Percentiles rank a stretch among this genome's conserved stretches.
These are phyloP conservation scores for Amblyjoppa proteus DNA, from an alignment of 2,888 invertebrate genomes.

Conservation along the genomic window DNA sequence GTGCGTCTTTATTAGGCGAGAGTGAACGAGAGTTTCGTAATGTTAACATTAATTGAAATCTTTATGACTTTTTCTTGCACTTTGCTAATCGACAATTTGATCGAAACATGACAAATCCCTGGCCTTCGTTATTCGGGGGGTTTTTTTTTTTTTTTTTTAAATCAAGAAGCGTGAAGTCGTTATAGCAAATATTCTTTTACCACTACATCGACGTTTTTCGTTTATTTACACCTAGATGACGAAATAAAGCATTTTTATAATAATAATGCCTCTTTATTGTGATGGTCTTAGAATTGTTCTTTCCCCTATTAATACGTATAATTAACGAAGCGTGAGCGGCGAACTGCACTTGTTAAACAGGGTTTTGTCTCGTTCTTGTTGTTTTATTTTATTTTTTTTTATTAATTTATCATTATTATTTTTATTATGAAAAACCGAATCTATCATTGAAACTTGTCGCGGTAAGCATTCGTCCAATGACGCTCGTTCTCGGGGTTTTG, in stretches of 20 bases:
- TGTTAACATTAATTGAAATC: constrained; percentile 43
- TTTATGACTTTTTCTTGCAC: not conserved
- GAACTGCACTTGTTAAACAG: constrained; percentile 41
- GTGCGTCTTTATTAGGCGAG: constrained; percentile 48
- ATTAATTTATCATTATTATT: not conserved
- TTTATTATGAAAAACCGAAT: constrained; percentile 48
- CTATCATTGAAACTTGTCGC: constrained; percentile 35
- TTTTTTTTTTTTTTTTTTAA: not conserved
- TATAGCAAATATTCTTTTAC: constrained; percentile 12
- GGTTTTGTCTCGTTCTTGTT: constrained; percentile 29
- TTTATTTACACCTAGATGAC: constrained; percentile 69
- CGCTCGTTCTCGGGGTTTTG: constrained; percentile 6
- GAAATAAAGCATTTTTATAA: constrained; percentile 60
- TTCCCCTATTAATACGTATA: constrained; percentile 25
- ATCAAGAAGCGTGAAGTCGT: constrained; percentile 21
- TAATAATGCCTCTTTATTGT: constrained; percentile 67
- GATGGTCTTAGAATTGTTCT: constrained; percentile 54
- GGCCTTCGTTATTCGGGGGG: not conserved
- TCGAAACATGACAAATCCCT: not conserved
- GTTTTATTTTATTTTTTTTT: constrained; percentile 1
- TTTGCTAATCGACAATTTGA: not conserved
- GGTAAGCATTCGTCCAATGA: constrained; percentile 20
- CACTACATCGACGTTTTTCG: constrained; percentile 51
- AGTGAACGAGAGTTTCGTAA: constrained; percentile 59
- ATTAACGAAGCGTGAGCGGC: constrained; percentile 51